Evolutionary conservation across 1,140 invertebrate species (phyloP).

Genomic region (Augochlora pura): DNA sequence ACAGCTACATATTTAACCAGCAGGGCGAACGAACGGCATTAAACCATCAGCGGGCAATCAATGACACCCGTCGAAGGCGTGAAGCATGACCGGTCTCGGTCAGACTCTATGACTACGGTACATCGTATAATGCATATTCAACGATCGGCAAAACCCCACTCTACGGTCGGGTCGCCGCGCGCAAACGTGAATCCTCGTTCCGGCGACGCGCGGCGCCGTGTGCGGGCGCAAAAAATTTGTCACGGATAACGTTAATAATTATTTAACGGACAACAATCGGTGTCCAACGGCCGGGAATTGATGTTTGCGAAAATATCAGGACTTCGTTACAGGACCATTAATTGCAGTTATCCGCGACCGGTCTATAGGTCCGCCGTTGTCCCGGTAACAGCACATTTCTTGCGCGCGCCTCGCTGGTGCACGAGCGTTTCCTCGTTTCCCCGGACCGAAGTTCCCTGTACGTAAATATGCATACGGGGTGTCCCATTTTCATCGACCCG

Average conservation of each 20-base stretch:
- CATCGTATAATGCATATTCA: constrained; percentile 43
- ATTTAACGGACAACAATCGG: constrained; percentile 42
- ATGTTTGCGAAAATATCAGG: constrained; percentile 35
- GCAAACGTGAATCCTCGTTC: neutral
- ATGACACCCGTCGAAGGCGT: constrained; percentile 28
- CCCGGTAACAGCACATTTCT: constrained; percentile 22
- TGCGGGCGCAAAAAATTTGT: constrained; percentile 13
- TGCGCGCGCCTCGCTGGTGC: neutral
- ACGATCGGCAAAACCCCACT: neutral
- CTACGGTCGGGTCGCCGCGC: neutral
- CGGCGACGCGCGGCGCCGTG: no score
- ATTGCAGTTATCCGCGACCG: constrained; percentile 30
- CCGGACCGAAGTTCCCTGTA: no score
- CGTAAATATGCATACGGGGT: no score
- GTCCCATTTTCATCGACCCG: no score
- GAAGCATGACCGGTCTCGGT: constrained; percentile 31
- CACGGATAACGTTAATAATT: constrained; percentile 44
- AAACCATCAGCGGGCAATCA: constrained; percentile 42
- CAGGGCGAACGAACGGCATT: constrained; percentile 20
- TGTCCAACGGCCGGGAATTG: constrained; percentile 32
- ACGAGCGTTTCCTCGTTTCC: neutral
- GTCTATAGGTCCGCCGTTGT: neutral
- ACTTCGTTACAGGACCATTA: constrained; percentile 21
- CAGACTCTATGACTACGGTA: constrained; percentile 24
- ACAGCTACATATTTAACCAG: constrained; percentile 10